Base-by-base conservation (phyloP, 2,113 vertebrate genomes). In the Theropithecus gelada region DNA sequence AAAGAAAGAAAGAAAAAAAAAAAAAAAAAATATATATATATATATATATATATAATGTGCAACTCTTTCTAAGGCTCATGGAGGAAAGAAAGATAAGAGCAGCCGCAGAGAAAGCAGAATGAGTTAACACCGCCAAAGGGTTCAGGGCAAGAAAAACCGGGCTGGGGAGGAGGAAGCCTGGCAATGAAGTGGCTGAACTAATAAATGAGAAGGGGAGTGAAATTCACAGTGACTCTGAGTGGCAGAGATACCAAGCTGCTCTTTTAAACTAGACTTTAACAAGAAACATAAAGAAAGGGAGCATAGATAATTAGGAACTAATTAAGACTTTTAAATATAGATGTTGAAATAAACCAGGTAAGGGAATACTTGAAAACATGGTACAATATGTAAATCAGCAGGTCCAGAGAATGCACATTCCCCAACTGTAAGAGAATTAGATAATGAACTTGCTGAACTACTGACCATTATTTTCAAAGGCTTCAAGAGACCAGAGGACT, bases 271-370 rank as follows among this genome's bases (percentile, higher is more conserved):
- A 96, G 93, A 95, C 97, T 98, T 98, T 98, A 97, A 96, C 96
- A 96, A 97, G 52, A 89, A 98, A 97, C 97, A 97, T 92, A 97
- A 97, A 98, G 96, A 94, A 98, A 96, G 76, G 96, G 97, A 98
- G 98, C 98, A 98, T 98, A 98, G 95, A 97, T 97, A 97, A 97
- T 98, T 97, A 98, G 96, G 86, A 96, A 95, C 59, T 97, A 98
- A 98, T 97, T 96, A 98, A 98, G 96, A 95, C 93, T 93, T 98
- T 98, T 97, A 98, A 97, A 97, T 97, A 97, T 95, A 97, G 96
- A 96, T 92, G 73, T 97, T 98, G 89, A 97, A 96, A 97, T 95
- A 98, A 96, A 96, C 96, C 97, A 98, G 96, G 92, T 98, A 93
- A 93, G 94, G 92, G 97, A 97, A 96, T 96, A 93, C 80, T 97